A percentile compares a stretch with the other conserved stretches of the same genome.
phyloP scores from a whole-genome alignment of 2,797 vertebrate genomes.

The Echeneis naucrates region DNA sequence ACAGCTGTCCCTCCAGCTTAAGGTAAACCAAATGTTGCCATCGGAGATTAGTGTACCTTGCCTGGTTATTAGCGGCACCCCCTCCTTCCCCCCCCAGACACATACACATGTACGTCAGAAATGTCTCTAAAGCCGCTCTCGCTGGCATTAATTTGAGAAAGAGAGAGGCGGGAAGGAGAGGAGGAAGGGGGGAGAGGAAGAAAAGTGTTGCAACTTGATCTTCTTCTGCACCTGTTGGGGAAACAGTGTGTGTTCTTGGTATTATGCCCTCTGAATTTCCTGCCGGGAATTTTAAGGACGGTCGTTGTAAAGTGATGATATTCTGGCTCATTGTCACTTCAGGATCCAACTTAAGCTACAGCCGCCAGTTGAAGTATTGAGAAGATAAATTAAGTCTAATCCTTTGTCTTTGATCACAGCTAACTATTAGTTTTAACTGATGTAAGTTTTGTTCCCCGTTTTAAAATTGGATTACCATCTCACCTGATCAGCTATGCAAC shows the following conservation, averaged over 20 bases:
- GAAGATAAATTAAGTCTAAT: too few species aligned
- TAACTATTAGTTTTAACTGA: neutral
- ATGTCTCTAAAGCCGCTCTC: slow-evolving; percentile 78
- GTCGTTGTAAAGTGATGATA: slow-evolving; percentile 40
- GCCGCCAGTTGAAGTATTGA: neutral
- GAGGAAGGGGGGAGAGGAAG: slow-evolving; percentile 56
- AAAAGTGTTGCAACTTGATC: slow-evolving; percentile 91
- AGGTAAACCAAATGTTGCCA: slow-evolving; percentile 99
- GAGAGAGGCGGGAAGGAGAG: slow-evolving; percentile 76
- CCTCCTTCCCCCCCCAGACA: slow-evolving; percentile 69
- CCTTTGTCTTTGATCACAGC: neutral
- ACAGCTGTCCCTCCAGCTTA: slow-evolving; percentile 94
- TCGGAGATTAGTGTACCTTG: slow-evolving; percentile 99
- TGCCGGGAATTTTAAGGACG: slow-evolving; percentile 49
- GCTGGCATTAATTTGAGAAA: slow-evolving; percentile 82
- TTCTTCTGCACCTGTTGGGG: slow-evolving; percentile 94
- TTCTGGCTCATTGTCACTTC: slow-evolving; percentile 34
- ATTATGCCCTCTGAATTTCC: slow-evolving; percentile 11
- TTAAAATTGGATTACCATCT: neutral
- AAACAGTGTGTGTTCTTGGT: slow-evolving; percentile 46
- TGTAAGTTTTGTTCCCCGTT: neutral
- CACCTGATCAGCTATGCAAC: neutral
- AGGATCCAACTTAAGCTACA: slow-evolving; percentile 5
- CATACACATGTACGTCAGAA: slow-evolving; percentile 87
- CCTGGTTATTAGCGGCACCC: slow-evolving; percentile 93